Percentiles rank a stretch among this genome's conserved stretches.
phyloP scores from a whole-genome alignment of 2,797 vertebrate species.

The Staurois parvus region DNA sequence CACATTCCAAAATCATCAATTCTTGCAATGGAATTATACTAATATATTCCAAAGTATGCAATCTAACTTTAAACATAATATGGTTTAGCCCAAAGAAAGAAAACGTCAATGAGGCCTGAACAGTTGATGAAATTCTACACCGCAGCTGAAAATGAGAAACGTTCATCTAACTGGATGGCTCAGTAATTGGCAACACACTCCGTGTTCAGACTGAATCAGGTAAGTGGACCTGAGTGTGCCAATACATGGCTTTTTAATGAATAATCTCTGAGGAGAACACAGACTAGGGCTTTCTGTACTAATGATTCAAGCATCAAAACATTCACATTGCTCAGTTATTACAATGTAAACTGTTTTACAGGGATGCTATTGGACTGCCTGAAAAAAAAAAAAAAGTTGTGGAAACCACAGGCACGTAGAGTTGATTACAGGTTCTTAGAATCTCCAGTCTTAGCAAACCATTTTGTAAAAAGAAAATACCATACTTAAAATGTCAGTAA shows the following conservation, averaged over 20 bases:
- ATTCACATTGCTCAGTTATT: neutral
- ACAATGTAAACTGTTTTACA: neutral
- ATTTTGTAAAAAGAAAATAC: no score
- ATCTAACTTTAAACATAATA: conserved; percentile 59
- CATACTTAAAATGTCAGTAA: no score
- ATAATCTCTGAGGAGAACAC: neutral
- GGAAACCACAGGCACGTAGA: no score
- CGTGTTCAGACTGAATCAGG: neutral
- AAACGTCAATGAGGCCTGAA: conserved; percentile 13
- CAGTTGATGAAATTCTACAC: conserved; percentile 20
- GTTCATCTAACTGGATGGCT: conserved; percentile 8
- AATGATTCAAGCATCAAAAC: neutral
- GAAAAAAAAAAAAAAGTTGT: no score
- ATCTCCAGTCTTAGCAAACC: no score
- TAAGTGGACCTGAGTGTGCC: conserved; percentile 5
- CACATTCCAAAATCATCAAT: conserved; percentile 58
- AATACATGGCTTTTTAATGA: conserved; percentile 28
- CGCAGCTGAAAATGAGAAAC: conserved; percentile 12
- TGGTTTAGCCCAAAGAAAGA: conserved; percentile 49
- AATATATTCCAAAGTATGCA: conserved; percentile 57
- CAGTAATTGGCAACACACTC: neutral
- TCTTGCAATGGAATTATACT: conserved; percentile 49
- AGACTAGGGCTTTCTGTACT: neutral
- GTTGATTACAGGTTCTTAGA: no score
- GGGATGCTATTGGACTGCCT: neutral